These are phyloP conservation scores for Eptesicus fuscus DNA, from an alignment of 2,113 vertebrate species.

Conservation along the genomic window DNA sequence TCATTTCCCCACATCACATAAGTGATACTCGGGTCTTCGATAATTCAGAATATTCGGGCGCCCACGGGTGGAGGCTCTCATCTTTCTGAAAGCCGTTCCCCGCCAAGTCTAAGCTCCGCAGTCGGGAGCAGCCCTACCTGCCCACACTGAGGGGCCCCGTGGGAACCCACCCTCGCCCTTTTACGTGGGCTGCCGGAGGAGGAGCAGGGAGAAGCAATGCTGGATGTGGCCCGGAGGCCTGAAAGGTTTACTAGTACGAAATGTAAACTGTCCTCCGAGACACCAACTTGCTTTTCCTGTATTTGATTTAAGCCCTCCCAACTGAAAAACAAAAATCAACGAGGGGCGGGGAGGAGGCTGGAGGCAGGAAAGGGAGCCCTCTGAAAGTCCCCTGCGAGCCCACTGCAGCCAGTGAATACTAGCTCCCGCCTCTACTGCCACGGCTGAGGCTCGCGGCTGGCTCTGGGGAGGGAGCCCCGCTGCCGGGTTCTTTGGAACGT, in stretches of 20 bases:
- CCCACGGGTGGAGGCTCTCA: neutral
- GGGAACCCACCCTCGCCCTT: neutral
- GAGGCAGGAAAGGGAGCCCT: slow-evolving; percentile 48
- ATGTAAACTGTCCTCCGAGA: slow-evolving; percentile 24
- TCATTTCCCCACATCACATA: neutral
- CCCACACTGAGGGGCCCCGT: neutral
- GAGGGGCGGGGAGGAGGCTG: neutral
- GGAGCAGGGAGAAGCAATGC: neutral
- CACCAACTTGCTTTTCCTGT: slow-evolving; percentile 41
- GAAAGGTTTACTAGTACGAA: neutral
- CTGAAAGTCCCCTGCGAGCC: slow-evolving; percentile 28
- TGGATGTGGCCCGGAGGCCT: neutral
- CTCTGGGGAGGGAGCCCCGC: neutral
- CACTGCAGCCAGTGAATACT: slow-evolving; percentile 46
- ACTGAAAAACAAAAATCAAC: slow-evolving; percentile 15
- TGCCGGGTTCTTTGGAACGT: slow-evolving; percentile 27
- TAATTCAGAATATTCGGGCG: neutral
- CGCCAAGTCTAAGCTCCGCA: neutral
- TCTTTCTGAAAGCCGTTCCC: neutral
- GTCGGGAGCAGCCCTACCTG: neutral
- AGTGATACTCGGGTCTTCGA: neutral
- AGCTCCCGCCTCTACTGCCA: neutral
- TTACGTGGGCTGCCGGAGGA: neutral
- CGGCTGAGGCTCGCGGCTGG: no score
- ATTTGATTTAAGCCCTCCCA: slow-evolving; percentile 47